Conservation (phyloP, 1,140 invertebrate species). For the Polyergus mexicanus region DNA sequence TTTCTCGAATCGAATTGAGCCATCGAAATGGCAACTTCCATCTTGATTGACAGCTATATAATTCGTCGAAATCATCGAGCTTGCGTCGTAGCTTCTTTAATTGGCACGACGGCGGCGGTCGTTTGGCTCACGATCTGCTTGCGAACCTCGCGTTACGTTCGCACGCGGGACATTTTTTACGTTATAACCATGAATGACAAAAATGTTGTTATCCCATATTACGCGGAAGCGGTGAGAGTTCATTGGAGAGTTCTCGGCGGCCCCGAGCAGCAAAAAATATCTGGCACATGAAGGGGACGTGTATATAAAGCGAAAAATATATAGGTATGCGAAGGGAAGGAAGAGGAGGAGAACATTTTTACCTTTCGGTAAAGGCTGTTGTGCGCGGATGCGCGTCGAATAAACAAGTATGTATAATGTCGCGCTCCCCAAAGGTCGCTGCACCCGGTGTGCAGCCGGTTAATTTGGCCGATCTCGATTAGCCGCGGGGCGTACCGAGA, state of each 20-base stretch:
- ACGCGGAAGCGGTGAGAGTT: slow-evolving; percentile 32
- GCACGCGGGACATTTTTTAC: background rate
- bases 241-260: background rate
- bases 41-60: slow-evolving; percentile 70
- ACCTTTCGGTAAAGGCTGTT: slow-evolving; percentile 33
- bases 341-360: slow-evolving; percentile 4
- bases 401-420: slow-evolving; percentile 70
- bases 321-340: background rate
- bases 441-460: slow-evolving; percentile 51
- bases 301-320: slow-evolving; percentile 41
- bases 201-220: slow-evolving; percentile 30
- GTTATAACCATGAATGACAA: slow-evolving; percentile 37
- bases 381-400: slow-evolving; percentile 13
- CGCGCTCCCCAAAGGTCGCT: slow-evolving; percentile 54
- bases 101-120: background rate
- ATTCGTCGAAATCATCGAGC: slow-evolving; percentile 24
- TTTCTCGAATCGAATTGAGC: slow-evolving; percentile 64
- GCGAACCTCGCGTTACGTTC: background rate
- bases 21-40: slow-evolving; percentile 50
- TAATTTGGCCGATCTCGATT: slow-evolving; percentile 72
- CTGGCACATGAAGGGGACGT: slow-evolving; percentile 10
- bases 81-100: slow-evolving; percentile 18
- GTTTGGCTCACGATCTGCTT: background rate
- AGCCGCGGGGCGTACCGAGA: slow-evolving; percentile 53
- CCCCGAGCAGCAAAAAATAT: slow-evolving; percentile 30